Evolutionary conservation across 2,797 vertebrate species (phyloP).

Genomic region (Buceros bicornis): DNA sequence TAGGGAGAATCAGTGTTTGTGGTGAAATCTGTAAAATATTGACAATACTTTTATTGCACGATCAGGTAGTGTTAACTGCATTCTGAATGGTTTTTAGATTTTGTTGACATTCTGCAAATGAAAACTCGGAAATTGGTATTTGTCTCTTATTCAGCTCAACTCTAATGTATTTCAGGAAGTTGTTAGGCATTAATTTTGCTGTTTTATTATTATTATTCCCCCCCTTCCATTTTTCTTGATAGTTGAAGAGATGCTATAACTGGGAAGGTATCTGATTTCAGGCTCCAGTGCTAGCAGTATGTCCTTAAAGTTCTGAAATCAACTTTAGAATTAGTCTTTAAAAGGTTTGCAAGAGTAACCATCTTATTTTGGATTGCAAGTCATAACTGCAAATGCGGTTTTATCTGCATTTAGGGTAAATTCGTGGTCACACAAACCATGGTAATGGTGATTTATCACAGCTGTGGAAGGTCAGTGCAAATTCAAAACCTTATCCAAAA

Average conservation of each 20-base stretch:
- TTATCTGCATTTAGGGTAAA: conserved; percentile 15
- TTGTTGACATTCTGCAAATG: background rate
- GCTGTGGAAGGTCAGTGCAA: background rate
- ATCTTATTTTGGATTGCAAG: background rate
- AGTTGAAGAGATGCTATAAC: background rate
- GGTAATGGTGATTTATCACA: conserved; percentile 39
- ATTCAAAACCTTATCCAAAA: background rate
- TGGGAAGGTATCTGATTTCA: background rate
- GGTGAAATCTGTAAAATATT: background rate
- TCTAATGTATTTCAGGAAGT: background rate
- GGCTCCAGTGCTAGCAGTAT: background rate
- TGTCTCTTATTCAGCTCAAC: background rate
- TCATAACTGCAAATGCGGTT: background rate
- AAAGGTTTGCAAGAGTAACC: background rate
- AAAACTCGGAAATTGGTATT: background rate
- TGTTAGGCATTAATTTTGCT: background rate
- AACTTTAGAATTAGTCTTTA: background rate
- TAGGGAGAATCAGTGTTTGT: background rate
- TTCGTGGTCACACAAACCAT: background rate
- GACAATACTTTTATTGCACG: background rate
- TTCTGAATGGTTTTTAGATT: background rate
- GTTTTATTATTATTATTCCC: background rate
- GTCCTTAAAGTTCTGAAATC: background rate
- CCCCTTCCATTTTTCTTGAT: background rate
- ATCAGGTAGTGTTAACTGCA: background rate